A percentile compares a stretch with the other conserved stretches of the same genome.
Evolutionary conservation across 2,113 vertebrate species (phyloP).

Genomic region (Corvus moneduloides): DNA sequence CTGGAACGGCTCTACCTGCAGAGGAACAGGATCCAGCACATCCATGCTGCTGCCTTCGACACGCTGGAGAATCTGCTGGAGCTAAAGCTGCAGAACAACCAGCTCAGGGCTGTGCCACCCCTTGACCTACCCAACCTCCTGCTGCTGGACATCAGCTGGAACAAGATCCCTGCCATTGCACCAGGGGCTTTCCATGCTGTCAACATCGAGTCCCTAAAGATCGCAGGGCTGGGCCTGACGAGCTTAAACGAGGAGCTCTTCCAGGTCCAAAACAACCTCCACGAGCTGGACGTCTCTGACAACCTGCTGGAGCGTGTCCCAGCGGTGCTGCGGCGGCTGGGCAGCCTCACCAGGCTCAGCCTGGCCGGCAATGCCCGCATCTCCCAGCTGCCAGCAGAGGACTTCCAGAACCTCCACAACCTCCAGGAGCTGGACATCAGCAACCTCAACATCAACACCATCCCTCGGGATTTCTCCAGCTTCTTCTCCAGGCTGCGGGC

Average conservation of each 20-base stretch:
- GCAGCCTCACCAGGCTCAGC: conserved; percentile 81
- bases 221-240: conserved; percentile 84
- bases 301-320: conserved; percentile 85
- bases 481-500: conserved; percentile 83
- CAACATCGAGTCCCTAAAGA: conserved; percentile 86
- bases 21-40: conserved; percentile 84
- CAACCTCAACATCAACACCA: conserved; percentile 85
- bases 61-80: conserved; percentile 86
- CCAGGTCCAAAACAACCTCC: conserved; percentile 82
- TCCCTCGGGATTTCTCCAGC: conserved; percentile 82
- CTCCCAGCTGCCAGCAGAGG: conserved; percentile 77
- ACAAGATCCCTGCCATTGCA: conserved; percentile 74
- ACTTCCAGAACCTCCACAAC: conserved; percentile 78
- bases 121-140: conserved; percentile 84
- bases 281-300: conserved; percentile 88
- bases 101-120: conserved; percentile 77
- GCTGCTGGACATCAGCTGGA: conserved; percentile 91
- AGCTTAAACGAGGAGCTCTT: conserved; percentile 82
- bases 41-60: conserved; percentile 85
- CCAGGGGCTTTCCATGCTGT: conserved; percentile 74
- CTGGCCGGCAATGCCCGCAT: conserved; percentile 86
- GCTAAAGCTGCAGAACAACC: conserved; percentile 91
- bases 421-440: conserved; percentile 92
- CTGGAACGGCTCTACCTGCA: conserved; percentile 94
- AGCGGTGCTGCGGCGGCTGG: conserved; percentile 68